Percentiles rank a stretch among this genome's conserved stretches.
These are phyloP conservation scores for Platalea minor DNA, from an alignment of 2,797 vertebrate species.

Conservation along the genomic window DNA sequence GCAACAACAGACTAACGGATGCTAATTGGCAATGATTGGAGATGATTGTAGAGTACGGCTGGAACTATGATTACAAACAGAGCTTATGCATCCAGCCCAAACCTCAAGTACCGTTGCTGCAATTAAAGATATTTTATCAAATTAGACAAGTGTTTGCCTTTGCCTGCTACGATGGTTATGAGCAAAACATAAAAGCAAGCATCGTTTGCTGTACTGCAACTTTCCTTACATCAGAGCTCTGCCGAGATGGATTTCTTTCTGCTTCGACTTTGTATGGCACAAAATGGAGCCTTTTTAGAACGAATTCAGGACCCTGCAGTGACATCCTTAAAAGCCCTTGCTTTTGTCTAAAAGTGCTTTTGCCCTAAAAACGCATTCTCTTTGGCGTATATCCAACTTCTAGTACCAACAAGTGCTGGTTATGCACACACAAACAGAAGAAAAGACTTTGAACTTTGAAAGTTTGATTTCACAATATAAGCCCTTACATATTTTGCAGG, in stretches of 20 bases:
- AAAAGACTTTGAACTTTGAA: not conserved
- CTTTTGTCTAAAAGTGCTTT: not conserved
- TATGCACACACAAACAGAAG: not conserved
- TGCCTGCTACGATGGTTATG: slow-evolving; percentile 19
- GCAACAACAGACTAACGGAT: slow-evolving; percentile 57
- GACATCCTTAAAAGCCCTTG: not conserved
- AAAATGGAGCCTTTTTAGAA: not conserved
- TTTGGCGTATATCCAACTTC: not conserved
- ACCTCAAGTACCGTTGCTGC: slow-evolving; percentile 54
- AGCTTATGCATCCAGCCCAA: slow-evolving; percentile 49
- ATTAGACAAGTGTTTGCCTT: slow-evolving; percentile 68
- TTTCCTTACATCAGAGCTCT: not conserved
- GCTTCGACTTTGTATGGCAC: not conserved
- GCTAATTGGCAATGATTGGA: slow-evolving; percentile 76
- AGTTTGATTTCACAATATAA: not conserved
- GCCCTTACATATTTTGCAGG: not conserved
- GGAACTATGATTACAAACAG: slow-evolving; percentile 72
- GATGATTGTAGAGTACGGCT: slow-evolving; percentile 70
- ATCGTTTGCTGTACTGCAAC: not conserved
- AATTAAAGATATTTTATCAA: slow-evolving; percentile 78
- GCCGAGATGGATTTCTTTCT: not conserved
- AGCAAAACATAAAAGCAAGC: slow-evolving; percentile 46
- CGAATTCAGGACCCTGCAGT: not conserved
- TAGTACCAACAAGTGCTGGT: not conserved
- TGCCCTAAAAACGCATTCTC: not conserved